A percentile compares a stretch with the other conserved stretches of the same genome.
phyloP scores from a whole-genome alignment of 2,797 vertebrate genomes.

The Microctenopoma lineatum region DNA sequence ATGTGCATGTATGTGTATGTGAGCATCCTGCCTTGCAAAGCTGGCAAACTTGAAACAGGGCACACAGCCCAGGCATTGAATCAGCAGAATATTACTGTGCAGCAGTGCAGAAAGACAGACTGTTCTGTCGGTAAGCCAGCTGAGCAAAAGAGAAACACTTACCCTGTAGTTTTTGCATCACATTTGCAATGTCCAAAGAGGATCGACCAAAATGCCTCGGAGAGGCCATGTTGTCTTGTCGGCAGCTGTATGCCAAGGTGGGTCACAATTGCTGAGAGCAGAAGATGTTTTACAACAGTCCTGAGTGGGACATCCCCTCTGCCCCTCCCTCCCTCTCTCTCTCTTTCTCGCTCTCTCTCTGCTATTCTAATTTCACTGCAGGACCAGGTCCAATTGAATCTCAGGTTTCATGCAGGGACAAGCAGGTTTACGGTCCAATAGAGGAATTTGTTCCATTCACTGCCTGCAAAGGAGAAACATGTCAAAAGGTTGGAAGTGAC shows the following conservation, averaged over 20 bases:
- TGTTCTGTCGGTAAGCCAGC: constrained; percentile 13
- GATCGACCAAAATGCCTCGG: constrained; percentile 77
- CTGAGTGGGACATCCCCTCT: constrained; percentile 69
- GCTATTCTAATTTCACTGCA: constrained; percentile 61
- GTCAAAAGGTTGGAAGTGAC: constrained; percentile 47
- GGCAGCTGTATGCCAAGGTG: constrained; percentile 48
- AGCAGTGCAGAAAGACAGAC: constrained; percentile 53
- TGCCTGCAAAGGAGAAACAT: constrained; percentile 73
- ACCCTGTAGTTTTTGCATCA: constrained; percentile 98
- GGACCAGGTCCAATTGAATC: constrained; percentile 62
- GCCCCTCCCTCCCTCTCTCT: constrained; percentile 49
- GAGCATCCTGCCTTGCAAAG: constrained; percentile 45
- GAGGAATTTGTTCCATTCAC: constrained; percentile 62
- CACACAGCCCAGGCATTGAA: constrained; percentile 68
- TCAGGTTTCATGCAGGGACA: constrained; percentile 57
- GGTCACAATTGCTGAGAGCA: constrained; percentile 39
- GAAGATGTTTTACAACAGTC: constrained; percentile 51
- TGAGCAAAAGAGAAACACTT: constrained; percentile 67
- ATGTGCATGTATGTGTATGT: constrained; percentile 16
- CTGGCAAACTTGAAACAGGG: constrained; percentile 67
- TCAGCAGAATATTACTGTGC: constrained; percentile 75
- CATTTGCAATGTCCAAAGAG: constrained; percentile 89
- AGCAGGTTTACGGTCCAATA: constrained; percentile 68
- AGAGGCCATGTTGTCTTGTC: constrained; percentile 85
- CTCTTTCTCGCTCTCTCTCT: constrained; percentile 25